These are phyloP conservation scores for Otus scops DNA, from an alignment of 2,797 vertebrate species.

Conservation along the genomic window DNA sequence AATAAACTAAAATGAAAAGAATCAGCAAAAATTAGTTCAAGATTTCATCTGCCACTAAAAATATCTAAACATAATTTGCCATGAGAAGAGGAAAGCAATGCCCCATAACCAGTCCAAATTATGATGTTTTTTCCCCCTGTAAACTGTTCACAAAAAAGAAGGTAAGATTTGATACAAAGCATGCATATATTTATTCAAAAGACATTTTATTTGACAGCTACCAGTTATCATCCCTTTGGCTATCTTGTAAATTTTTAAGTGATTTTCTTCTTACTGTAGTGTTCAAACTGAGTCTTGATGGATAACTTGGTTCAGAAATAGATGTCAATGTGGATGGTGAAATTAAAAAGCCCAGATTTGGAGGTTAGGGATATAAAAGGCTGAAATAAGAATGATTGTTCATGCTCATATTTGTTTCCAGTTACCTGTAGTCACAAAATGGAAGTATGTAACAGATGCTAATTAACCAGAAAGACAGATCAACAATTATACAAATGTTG, in stretches of 20 bases:
- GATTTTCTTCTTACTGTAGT: not conserved
- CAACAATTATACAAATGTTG: not conserved
- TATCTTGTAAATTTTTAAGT: not conserved
- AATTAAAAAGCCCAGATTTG: not conserved
- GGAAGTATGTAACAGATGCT: not conserved
- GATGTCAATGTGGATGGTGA: not conserved
- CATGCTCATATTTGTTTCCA: not conserved
- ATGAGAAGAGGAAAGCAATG: not conserved
- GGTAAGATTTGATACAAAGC: not conserved
- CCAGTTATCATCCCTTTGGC: not conserved
- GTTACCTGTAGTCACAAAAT: not conserved
- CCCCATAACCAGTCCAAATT: not conserved
- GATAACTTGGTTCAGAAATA: not conserved
- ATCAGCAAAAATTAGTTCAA: constrained; percentile 3
- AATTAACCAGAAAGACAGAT: not conserved
- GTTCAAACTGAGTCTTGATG: not conserved
- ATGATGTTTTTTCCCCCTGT: accelerated
- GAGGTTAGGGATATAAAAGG: not conserved
- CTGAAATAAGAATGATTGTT: not conserved
- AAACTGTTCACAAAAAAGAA: not conserved
- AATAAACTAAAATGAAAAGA: not conserved
- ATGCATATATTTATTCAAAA: not conserved
- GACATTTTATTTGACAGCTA: not conserved
- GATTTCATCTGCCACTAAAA: not conserved
- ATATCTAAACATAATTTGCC: not conserved